These are phyloP conservation scores for Drosophila formosana DNA, from an alignment of 2,888 invertebrate species.

Conservation along the genomic window DNA sequence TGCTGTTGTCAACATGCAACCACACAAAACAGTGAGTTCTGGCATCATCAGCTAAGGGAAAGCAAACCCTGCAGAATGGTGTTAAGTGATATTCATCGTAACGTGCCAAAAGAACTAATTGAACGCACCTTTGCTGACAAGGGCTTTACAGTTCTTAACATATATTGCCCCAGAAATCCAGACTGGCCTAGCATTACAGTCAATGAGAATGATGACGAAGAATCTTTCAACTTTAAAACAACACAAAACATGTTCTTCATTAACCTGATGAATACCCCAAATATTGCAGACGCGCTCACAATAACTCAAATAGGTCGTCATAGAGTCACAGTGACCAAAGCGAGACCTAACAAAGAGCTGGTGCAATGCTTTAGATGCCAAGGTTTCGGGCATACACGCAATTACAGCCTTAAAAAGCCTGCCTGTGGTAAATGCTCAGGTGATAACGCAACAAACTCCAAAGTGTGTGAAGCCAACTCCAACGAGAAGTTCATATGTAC, in stretches of 20 bases:
- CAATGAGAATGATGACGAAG: conserved; percentile 1
- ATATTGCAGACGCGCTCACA: too few relatives aligned
- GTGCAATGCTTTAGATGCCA: too few relatives aligned
- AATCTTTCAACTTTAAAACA: conserved; percentile 7
- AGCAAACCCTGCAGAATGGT: conserved; percentile 6
- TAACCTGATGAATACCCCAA: too few relatives aligned
- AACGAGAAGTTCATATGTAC: too few relatives aligned
- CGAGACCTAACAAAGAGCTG: neutral
- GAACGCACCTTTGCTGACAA: conserved; percentile 17
- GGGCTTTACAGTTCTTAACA: conserved; percentile 6
- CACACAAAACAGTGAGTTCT: too few relatives aligned
- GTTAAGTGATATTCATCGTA: conserved; percentile 12
- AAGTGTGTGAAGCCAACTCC: neutral
- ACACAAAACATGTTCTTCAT: conserved; percentile 5
- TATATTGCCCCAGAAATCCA: conserved; percentile 13
- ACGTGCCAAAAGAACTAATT: conserved; percentile 11
- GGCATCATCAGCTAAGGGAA: neutral
- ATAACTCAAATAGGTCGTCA: conserved; percentile 23
- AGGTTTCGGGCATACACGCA: too few relatives aligned
- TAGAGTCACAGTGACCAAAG: conserved; percentile 16
- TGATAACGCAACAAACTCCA: conserved; percentile 2
- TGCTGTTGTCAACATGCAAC: conserved; percentile 3
- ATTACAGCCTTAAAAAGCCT: too few relatives aligned
- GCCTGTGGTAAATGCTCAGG: conserved; percentile 18
- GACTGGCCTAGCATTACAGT: conserved; percentile 6